phyloP scores from a whole-genome alignment of 2,888 invertebrate species.

The Trimorus sp. region DNA sequence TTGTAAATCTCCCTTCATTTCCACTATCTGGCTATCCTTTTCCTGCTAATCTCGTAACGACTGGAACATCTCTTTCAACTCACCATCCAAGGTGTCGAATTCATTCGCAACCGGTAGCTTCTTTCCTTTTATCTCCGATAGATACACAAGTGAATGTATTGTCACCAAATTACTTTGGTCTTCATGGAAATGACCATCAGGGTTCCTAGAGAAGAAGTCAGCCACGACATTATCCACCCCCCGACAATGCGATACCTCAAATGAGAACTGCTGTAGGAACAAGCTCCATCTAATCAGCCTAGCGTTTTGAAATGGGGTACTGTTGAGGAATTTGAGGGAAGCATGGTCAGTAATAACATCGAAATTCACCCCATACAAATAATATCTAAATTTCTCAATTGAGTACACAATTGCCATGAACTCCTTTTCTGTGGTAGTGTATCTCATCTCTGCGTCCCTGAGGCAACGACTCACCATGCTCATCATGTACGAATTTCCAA shows the following conservation, averaged over 20 bases:
- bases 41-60: too few species aligned
- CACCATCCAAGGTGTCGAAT: too few species aligned
- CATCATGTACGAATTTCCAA: not conserved
- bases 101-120: too few species aligned
- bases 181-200: not conserved
- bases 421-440: constrained; percentile 1
- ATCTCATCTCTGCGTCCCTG: not conserved
- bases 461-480: not conserved
- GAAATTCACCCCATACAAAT: constrained; percentile 2
- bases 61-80: too few species aligned
- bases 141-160: too few species aligned
- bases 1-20: too few species aligned
- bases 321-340: constrained; percentile 1
- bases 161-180: not conserved
- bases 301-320: not conserved
- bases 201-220: constrained; percentile 22
- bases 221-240: not conserved
- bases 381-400: constrained; percentile 6
- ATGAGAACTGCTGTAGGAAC: constrained; percentile 10
- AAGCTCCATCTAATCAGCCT: constrained; percentile 15
- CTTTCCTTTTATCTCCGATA: too few species aligned
- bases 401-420: constrained; percentile 15
- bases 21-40: too few species aligned
- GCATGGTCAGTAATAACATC: constrained; percentile 22
- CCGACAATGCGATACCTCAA: not conserved